Evolutionary conservation across 2,888 invertebrate species (phyloP).

Genomic region (Cheiracanthium punctorium): DNA sequence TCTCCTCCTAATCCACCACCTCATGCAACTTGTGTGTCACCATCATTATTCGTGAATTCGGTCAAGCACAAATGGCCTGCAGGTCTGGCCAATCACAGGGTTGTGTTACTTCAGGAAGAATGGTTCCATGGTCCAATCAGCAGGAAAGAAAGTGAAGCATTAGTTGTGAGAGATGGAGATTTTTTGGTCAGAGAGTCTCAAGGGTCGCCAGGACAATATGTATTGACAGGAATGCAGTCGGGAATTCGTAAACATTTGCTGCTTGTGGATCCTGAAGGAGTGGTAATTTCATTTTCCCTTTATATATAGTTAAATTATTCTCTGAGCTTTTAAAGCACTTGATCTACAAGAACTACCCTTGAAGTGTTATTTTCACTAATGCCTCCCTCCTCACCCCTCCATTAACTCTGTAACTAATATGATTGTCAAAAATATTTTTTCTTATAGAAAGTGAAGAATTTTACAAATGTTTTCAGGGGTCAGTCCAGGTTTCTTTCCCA

Average conservation of each 20-base stretch:
- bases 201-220: constrained; percentile 93
- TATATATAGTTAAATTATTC: no score
- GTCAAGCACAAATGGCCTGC: constrained; percentile 56
- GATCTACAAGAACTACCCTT: no score
- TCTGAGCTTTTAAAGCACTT: no score
- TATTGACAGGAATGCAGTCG: constrained; percentile 93
- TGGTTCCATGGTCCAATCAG: constrained; percentile 97
- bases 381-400: no score
- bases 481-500: no score
- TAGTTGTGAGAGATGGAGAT: constrained; percentile 88
- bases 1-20: constrained; percentile 35
- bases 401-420: no score
- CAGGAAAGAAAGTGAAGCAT: constrained; percentile 88
- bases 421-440: no score
- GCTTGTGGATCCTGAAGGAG: constrained; percentile 96
- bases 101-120: constrained; percentile 84
- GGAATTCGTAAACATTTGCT: constrained; percentile 91
- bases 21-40: constrained; percentile 21
- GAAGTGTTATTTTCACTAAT: no score
- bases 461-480: no score
- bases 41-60: constrained; percentile 35
- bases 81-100: constrained; percentile 73
- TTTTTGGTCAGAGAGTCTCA: constrained; percentile 97
- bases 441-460: no score
- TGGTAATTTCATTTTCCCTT: constrained; percentile 81